Evolutionary conservation across 2,113 vertebrate species (phyloP).

Genomic region (Atractosteus spatula): DNA sequence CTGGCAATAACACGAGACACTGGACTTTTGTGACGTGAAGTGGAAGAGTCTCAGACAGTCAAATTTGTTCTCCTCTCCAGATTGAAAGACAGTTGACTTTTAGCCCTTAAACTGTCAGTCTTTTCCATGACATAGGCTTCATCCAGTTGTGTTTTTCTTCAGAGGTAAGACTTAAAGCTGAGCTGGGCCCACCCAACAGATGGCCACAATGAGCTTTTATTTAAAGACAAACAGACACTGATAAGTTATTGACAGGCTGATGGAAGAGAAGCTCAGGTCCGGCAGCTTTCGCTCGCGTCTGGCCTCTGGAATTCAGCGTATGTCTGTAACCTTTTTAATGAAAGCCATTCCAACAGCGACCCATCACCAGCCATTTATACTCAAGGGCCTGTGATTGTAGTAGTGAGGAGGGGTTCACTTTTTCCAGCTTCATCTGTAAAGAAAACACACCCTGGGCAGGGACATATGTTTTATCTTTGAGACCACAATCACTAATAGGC

Average conservation of each 20-base stretch:
- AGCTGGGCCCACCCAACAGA: constrained; percentile 41
- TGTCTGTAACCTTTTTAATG: not conserved
- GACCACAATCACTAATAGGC: constrained; percentile 42
- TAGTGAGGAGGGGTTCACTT: constrained; percentile 43
- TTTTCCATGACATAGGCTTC: no score
- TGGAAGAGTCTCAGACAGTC: no score
- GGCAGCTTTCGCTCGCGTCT: not conserved
- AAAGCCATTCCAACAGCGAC: not conserved
- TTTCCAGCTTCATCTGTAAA: constrained; percentile 52
- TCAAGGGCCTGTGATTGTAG: constrained; percentile 7
- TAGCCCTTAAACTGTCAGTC: no score
- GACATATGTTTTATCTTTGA: constrained; percentile 36
- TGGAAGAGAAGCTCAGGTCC: constrained; percentile 22
- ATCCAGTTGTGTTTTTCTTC: no score
- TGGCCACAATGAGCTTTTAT: constrained; percentile 38
- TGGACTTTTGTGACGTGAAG: no score
- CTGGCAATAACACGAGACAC: no score
- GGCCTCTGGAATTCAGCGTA: constrained; percentile 15
- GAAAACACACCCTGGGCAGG: constrained; percentile 60
- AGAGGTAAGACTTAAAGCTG: no score
- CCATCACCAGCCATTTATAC: not conserved
- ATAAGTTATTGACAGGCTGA: constrained; percentile 53
- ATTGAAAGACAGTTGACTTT: no score
- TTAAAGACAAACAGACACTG: constrained; percentile 32
- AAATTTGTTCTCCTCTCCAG: no score